These are phyloP conservation scores for Drosophila yooni DNA, from an alignment of 2,888 invertebrate genomes.

Conservation along the genomic window DNA sequence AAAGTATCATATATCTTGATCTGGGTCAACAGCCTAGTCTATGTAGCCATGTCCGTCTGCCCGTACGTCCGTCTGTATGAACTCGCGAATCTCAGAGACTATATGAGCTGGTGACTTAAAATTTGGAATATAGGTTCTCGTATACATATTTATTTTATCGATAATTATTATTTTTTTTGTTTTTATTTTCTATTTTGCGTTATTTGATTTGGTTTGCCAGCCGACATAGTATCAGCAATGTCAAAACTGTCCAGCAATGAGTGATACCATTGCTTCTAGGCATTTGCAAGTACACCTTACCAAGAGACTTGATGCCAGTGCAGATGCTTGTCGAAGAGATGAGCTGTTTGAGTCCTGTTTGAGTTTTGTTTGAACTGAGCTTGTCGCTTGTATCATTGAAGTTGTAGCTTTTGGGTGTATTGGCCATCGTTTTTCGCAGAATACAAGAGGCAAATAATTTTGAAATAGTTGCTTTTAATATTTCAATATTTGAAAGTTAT, in stretches of 20 bases:
- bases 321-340: neutral
- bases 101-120: neutral
- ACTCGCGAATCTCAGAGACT: neutral
- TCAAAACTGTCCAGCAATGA: conserved; percentile 44
- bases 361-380: conserved; percentile 3
- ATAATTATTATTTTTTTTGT: too few relatives aligned
- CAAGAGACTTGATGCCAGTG: conserved; percentile 56
- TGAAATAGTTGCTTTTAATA: conserved; percentile 34
- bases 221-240: conserved; percentile 29
- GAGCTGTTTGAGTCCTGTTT: neutral
- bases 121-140: neutral
- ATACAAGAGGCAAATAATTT: conserved; percentile 33
- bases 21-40: neutral
- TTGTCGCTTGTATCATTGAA: neutral
- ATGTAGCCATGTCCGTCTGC: neutral
- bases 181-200: neutral
- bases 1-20: too few relatives aligned
- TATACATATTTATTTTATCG: too few relatives aligned
- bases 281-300: conserved; percentile 14
- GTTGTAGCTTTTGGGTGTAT: neutral
- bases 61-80: neutral
- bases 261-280: conserved; percentile 27
- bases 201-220: conserved; percentile 48
- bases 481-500: conserved; percentile 46
- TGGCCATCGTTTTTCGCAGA: conserved; percentile 11